phyloP scores from a whole-genome alignment of 2,888 invertebrate species.

The Ochropleura plecta region DNA sequence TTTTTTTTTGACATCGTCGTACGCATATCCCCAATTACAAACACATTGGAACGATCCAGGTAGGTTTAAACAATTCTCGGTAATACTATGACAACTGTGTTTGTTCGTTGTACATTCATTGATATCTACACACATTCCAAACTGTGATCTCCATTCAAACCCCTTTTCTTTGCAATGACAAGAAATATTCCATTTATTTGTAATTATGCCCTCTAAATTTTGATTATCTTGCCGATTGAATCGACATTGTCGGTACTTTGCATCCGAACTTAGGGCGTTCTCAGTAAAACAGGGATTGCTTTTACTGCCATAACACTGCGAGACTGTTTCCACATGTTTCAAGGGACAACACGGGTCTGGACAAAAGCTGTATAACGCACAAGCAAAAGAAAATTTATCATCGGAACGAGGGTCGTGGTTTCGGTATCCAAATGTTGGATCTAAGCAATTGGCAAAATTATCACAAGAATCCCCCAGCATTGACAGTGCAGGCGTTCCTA shows the following conservation, averaged over 20 bases:
- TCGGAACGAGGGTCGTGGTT: conserved; percentile 91
- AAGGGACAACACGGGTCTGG: conserved; percentile 92
- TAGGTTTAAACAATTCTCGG: conserved; percentile 91
- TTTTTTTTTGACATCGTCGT: conserved; percentile 63
- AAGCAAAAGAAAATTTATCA: conserved; percentile 89
- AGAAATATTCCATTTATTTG: conserved; percentile 91
- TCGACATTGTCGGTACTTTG: conserved; percentile 68
- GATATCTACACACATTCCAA: conserved; percentile 91
- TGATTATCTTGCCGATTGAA: conserved; percentile 81
- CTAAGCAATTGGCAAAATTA: conserved; percentile 91
- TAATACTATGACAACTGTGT: conserved; percentile 81
- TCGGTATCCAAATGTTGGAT: conserved; percentile 78
- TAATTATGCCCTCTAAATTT: conserved; percentile 85
- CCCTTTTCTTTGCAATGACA: conserved; percentile 89
- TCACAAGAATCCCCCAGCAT: conserved; percentile 91
- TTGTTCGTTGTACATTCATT: conserved; percentile 89
- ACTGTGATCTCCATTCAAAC: conserved; percentile 90
- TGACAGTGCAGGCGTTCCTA: conserved; percentile 85
- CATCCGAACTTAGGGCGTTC: conserved; percentile 66
- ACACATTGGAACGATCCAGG: conserved; percentile 87
- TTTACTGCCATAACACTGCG: conserved; percentile 82
- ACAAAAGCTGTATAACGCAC: conserved; percentile 92
- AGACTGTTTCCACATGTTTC: conserved; percentile 81
- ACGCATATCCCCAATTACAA: conserved; percentile 87
- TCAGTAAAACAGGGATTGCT: conserved; percentile 89